Conservation (phyloP, 2,888 invertebrate species). For the Rambutsinella grinnellia region DNA sequence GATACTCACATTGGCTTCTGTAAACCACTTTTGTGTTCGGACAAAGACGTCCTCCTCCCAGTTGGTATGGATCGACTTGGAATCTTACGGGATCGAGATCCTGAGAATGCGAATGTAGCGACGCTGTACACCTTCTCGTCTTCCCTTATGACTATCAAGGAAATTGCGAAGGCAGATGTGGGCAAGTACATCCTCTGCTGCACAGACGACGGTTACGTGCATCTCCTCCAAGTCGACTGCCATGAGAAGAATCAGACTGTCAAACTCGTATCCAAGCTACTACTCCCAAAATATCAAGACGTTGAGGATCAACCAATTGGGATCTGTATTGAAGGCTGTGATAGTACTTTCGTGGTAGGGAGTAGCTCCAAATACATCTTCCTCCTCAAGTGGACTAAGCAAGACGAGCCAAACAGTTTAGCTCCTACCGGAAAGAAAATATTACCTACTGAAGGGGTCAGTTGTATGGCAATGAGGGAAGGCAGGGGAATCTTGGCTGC, state of each 20-base stretch:
- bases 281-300: conserved; percentile 18
- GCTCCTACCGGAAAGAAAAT: conserved; percentile 34
- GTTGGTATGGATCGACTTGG: conserved; percentile 23
- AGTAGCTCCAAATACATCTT: conserved; percentile 19
- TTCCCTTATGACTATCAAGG: conserved; percentile 23
- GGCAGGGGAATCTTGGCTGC: conserved; percentile 18
- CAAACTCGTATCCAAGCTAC: conserved; percentile 8
- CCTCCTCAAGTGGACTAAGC: conserved; percentile 13
- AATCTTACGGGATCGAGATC: too few relatives aligned
- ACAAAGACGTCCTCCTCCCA: conserved; percentile 30
- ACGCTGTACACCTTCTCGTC: conserved; percentile 10
- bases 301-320: conserved; percentile 12
- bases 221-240: conserved; percentile 6
- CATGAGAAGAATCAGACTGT: background rate
- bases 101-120: too few relatives aligned
- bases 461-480: conserved; percentile 27
- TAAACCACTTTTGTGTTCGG: conserved; percentile 32
- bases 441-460: conserved; percentile 36
- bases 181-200: conserved; percentile 6
- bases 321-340: conserved; percentile 27
- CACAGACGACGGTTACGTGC: conserved; percentile 28
- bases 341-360: conserved; percentile 17
- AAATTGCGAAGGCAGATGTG: background rate
- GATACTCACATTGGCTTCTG: conserved; percentile 40
- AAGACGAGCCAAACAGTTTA: conserved; percentile 1